phyloP scores from a whole-genome alignment of 2,888 invertebrate species.

The Liodrosophila aerea region DNA sequence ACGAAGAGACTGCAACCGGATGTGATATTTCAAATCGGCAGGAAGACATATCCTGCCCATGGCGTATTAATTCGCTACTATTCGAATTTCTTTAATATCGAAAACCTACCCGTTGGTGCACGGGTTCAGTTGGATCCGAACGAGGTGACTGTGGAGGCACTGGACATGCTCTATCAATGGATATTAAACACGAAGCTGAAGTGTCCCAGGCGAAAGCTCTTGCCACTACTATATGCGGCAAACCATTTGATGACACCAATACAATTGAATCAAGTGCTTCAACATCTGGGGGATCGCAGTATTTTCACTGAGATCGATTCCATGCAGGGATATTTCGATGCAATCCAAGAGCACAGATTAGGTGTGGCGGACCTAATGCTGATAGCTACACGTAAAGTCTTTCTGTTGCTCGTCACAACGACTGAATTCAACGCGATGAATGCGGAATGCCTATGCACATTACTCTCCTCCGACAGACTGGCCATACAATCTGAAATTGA shows the following conservation, averaged over 20 bases:
- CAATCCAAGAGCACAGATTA: background rate
- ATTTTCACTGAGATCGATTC: background rate
- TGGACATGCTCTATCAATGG: background rate
- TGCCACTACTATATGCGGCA: background rate
- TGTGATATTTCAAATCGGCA: too few relatives aligned
- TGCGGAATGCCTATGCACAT: background rate
- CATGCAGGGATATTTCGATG: background rate
- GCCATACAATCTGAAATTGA: background rate
- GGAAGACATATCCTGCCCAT: too few relatives aligned
- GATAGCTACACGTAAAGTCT: background rate
- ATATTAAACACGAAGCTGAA: background rate
- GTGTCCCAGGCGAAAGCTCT: background rate
- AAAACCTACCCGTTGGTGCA: too few relatives aligned
- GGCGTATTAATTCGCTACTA: too few relatives aligned
- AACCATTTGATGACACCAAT: background rate
- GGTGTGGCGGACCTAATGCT: background rate
- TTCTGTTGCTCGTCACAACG: slow-evolving; percentile 1
- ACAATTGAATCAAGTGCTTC: background rate
- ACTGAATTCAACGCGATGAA: background rate
- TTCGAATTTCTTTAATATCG: too few relatives aligned
- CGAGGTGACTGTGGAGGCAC: too few relatives aligned
- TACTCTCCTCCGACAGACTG: slow-evolving; percentile 1
- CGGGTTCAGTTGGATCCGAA: too few relatives aligned
- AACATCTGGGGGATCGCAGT: background rate
- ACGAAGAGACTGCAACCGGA: too few relatives aligned